Evolutionary conservation across 2,888 invertebrate species (phyloP), one percentile per base, ranked within the genome.

Genomic region (Eristalis pertinax): DNA sequence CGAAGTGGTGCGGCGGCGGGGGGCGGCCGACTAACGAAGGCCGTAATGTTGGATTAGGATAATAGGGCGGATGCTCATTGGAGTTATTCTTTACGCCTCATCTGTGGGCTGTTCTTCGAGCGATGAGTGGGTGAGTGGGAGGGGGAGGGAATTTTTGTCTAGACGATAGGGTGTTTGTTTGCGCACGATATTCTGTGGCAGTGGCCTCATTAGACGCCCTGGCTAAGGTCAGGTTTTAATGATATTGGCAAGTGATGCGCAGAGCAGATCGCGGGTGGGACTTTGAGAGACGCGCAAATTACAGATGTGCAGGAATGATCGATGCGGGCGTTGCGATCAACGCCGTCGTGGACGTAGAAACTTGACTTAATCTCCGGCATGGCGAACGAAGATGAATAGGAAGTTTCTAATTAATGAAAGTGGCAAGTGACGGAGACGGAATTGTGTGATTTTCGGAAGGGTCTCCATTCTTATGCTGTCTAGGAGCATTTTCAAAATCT

Each of bases 1-100:
- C 22, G 26, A 29, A 41, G 62, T 35, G 38, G 43, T 38, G 38
- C 22, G 7, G 32, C 32, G 1, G 32, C 4, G 26, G 29, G 29
- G 4, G 29, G 4, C 10, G 64, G 56, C 65, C 24, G 50, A 62
- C 67, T 60, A 43, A 43, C 26, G 69, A 62, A 65, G 68, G 22
- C 38, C 41, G 19, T 35, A 68, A 83, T 63, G 43, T 58, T 5
- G 7, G 78, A 75, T 77, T 43, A 67, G 67, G 62, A 72, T 83
- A 38, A 67, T 69, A 15, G 63, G 22, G 62, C 8, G 24, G 60
- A 13, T 13, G 67, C 13, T 26, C 26, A 76, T 38, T 76, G 60
- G 22, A 60, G 67, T 41, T 43, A n/a, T n/a, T n/a, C 19, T 73
- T 56, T 65, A n/a, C 35, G 64, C 56, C n/a, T 56, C 15, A 22